Base-by-base conservation (phyloP, 2,888 invertebrate species). In the Psococerastis gibbosa region DNA sequence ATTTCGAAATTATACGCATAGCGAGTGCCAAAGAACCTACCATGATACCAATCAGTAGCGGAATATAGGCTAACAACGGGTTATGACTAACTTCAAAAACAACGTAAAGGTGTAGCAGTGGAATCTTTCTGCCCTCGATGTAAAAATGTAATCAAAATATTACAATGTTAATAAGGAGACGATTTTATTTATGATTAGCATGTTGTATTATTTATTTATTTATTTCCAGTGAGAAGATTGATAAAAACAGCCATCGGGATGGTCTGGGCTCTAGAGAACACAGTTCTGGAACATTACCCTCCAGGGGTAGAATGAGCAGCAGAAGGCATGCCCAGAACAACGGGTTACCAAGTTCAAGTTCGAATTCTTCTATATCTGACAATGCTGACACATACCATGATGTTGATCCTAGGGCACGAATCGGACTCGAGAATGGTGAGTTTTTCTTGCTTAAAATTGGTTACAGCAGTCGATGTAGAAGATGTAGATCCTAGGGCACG, bases 391-490 rank as follows among this genome's bases (percentile, higher is more conserved):
- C 17, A n/a, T 38, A 20, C 22, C 38, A 38, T 11, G 38, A 38
- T 11, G 27, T 27, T 6, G 38, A 38, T 20, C 38, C 17, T 38
- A 16, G 38, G 11, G 38, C 20, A 5, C 17, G 38, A 18, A 17
- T 38, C n/a, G 18, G 18, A 20, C n/a, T 38, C 17, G 38, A 38
- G n/a, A 38, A 38, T 22, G 38, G 38, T 38, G 20, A 20, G 38
- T 38, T 31, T n/a, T 31, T 31, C n/a, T 31, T 31, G n/a, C 31
- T n/a, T 9, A 9, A 31, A 31, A 9, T 31, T 31, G n/a, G n/a
- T 31, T 16, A 33, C 3, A 4, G 9, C 5, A 33, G 17, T 33
- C 33, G 33, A 15, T 3, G 33, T 16, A 33, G 5, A 6, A 6
- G 38, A 38, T 11, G 27, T 27, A 11, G 38, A 38, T 20, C 38